Conservation (phyloP, 2,888 invertebrate species). For the Thymelicus lineola region DNA sequence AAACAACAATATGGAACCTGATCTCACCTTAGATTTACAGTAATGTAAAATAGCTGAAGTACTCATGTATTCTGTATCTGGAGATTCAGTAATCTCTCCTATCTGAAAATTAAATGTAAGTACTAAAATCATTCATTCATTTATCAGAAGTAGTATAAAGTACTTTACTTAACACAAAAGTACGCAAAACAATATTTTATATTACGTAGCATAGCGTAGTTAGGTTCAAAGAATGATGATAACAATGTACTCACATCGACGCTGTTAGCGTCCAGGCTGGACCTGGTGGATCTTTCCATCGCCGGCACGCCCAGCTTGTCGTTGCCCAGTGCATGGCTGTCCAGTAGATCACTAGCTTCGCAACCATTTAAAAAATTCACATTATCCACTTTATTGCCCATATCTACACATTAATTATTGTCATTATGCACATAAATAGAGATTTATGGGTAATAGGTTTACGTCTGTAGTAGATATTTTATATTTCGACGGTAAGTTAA, state of each 20-base stretch:
- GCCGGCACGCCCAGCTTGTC: conserved; percentile 68
- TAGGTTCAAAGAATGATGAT: neutral
- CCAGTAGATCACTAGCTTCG: conserved; percentile 81
- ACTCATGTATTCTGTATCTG: conserved; percentile 88
- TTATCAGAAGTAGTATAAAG: neutral
- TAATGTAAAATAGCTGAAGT: conserved; percentile 92
- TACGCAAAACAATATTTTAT: too few species aligned
- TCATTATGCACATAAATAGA: conserved; percentile 63
- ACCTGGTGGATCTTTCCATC: conserved; percentile 76
- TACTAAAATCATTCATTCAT: neutral
- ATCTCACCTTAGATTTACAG: conserved; percentile 89
- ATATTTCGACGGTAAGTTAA: conserved; percentile 55
- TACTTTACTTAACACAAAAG: too few species aligned
- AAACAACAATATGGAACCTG: neutral
- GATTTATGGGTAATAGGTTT: conserved; percentile 60
- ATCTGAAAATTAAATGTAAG: conserved; percentile 74
- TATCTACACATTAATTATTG: conserved; percentile 72
- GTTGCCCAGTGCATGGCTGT: conserved; percentile 79
- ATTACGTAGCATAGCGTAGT: too few species aligned
- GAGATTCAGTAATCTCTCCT: conserved; percentile 89
- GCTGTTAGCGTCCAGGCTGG: conserved; percentile 77
- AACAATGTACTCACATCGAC: conserved; percentile 74
- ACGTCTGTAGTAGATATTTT: conserved; percentile 39
- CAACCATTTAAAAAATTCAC: conserved; percentile 70
- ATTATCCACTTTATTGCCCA: conserved; percentile 77